Conservation (phyloP, 2,797 vertebrate genomes). For the Hyperoplus lanceolatus region DNA sequence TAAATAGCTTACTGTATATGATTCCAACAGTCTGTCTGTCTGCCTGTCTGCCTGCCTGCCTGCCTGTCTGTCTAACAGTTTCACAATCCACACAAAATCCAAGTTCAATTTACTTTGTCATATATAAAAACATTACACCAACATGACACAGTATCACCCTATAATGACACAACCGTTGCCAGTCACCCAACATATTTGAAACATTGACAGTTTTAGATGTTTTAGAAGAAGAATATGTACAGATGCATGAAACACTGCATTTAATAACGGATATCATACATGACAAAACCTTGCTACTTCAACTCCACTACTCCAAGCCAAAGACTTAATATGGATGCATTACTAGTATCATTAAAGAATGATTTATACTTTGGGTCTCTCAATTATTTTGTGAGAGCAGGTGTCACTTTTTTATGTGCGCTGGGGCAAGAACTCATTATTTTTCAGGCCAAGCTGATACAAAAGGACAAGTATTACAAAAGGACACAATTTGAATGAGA, state of each 20-base stretch:
- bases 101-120: not conserved
- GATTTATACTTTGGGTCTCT: constrained; percentile 24
- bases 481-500: constrained; percentile 42
- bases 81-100: not conserved
- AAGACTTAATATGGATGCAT: not conserved
- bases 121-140: not conserved
- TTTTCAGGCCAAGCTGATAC: constrained; percentile 24
- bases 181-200: not conserved
- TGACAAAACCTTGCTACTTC: not conserved
- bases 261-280: not conserved
- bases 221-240: not conserved
- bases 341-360: constrained; percentile 10
- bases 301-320: not conserved
- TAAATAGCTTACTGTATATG: not conserved
- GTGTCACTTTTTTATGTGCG: constrained; percentile 33
- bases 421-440: constrained; percentile 46
- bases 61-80: not conserved
- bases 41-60: too few relatives aligned
- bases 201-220: not conserved
- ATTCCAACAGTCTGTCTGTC: not conserved
- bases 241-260: not conserved
- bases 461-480: constrained; percentile 26
- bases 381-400: constrained; percentile 35
- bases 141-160: not conserved
- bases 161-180: not conserved